Base-by-base conservation (phyloP, 2,113 vertebrate species). In the Periophthalmodon schlosseri region DNA sequence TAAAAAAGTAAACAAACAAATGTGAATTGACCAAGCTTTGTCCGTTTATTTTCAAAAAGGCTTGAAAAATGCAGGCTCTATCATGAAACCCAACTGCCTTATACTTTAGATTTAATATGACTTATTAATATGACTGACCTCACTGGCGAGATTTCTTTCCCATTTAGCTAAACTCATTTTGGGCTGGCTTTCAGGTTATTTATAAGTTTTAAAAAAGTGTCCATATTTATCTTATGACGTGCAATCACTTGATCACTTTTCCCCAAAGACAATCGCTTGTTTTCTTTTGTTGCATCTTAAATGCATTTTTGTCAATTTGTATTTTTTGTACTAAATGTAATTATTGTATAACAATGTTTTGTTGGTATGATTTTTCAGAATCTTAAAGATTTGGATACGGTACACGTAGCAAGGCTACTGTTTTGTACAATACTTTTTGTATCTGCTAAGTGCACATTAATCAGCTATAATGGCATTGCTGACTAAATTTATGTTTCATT, bases 241-340 rank as follows among this genome's bases (percentile, higher is more conserved):
- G 86, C 88, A 90, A 88, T 91, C 85, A 75, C 82, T 72, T 76
- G 76, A 79, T 87, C 71, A 75, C 71, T 84, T 83, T 77, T 74
- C 72, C 70, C 76, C 75, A 65, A 82, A 72, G 91, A 91, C 91
- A 91, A 90, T 91, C 91, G 81, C 34, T 64, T 76, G 1, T 75
- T 52, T 83, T 79, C 28, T 64, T 18, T 69, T 64, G 78, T 72
- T 24, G 34, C 54, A 70, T 81, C 71, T 50, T 16, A 76, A 63
- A 50, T 46, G 7, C 60, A 10, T 68, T 73, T 28, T 64, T 73
- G 44, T 73, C 12, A 34, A 21, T 67, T 68, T 77, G 33, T 33
- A 13, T 79, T 84, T 75, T 80, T 12, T 82, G 54, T 68, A 39
- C 20, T 65, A 20, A 39, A 13, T 65, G 63, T 65, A 44, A 44